Evolutionary conservation across 2,888 invertebrate species (phyloP), one percentile per base, ranked within the genome.

Genomic region (Plutella xylostella): DNA sequence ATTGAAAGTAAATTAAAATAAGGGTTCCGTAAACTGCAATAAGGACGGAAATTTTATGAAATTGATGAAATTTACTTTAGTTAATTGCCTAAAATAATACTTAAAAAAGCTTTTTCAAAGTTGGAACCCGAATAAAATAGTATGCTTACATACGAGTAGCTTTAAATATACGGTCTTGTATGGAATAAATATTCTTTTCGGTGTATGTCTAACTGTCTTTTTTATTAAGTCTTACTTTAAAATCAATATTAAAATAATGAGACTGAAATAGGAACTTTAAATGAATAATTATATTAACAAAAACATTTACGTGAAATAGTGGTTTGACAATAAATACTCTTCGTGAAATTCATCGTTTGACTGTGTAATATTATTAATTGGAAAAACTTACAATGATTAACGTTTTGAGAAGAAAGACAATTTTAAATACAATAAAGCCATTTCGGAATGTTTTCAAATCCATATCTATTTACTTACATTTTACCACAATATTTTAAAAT

Each of bases 241-340:
- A n/a, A n/a, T n/a, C n/a, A n/a, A n/a, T n/a, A n/a, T n/a, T n/a
- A n/a, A n/a, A n/a, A n/a, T n/a, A n/a, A n/a, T n/a, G n/a, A n/a
- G n/a, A 61, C 56, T 51, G 15, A 60, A 69, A 72, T 75, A 80
- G 79, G 79, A 80, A 80, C 79, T 72, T 56, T 71, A 60, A 74
- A 77, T 78, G 79, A n/a, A 28, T 28, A 12, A 28, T 28, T 28
- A 9, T 28, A 4, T 6, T 12, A 4, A 4, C 28, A 12, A 28
- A 28, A 28, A 28, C 7, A 3, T 12, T 12, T 12, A 28, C 9
- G 5, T 6, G 6, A 4, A 12, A n/a, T 28, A n/a, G 28, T n/a
- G 7, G 9, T 28, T 28, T 28, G n/a, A 28, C 9, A 28, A 28
- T 28, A n/a, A 28, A 6, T 28, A n/a, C n/a, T n/a, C n/a, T n/a